A percentile compares a stretch with the other conserved stretches of the same genome.
These are phyloP conservation scores for Trichonephila clavipes DNA, from an alignment of 1,140 invertebrate species.

Conservation along the genomic window DNA sequence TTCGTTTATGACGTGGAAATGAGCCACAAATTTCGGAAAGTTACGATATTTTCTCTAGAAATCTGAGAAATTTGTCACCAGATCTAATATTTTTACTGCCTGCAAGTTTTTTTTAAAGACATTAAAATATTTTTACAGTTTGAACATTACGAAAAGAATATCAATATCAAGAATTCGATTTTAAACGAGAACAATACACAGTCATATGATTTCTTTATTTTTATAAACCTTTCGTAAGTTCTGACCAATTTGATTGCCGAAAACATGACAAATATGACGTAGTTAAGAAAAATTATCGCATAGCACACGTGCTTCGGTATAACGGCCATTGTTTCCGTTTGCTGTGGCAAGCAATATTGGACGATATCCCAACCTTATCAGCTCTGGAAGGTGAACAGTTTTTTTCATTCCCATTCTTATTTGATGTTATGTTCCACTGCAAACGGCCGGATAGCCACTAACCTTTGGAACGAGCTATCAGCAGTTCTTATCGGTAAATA, in stretches of 20 bases:
- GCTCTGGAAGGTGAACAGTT: slow-evolving; percentile 10
- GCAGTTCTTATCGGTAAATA: slow-evolving; percentile 55
- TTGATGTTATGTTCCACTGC: slow-evolving; percentile 33
- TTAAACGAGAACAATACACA: neutral
- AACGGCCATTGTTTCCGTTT: slow-evolving; percentile 69
- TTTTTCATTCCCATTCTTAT: slow-evolving; percentile 60
- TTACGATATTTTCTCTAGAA: too few species aligned
- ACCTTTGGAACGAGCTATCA: slow-evolving; percentile 68
- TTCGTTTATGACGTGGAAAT: too few species aligned
- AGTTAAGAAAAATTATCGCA: slow-evolving; percentile 34
- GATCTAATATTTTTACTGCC: too few species aligned
- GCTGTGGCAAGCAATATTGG: slow-evolving; percentile 54
- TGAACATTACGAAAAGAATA: neutral
- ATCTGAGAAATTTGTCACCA: too few species aligned
- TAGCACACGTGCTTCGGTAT: slow-evolving; percentile 57
- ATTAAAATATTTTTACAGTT: too few species aligned
- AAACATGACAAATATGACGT: slow-evolving; percentile 43
- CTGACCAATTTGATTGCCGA: slow-evolving; percentile 28
- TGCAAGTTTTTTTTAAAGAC: too few species aligned
- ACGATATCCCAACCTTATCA: slow-evolving; percentile 59
- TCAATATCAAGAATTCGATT: neutral
- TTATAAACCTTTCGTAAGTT: neutral
- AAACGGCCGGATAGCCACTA: slow-evolving; percentile 72
- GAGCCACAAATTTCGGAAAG: too few species aligned
- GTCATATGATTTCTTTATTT: neutral